phyloP scores from a whole-genome alignment of 2,797 vertebrate species.

The Steatocranus sp. region DNA sequence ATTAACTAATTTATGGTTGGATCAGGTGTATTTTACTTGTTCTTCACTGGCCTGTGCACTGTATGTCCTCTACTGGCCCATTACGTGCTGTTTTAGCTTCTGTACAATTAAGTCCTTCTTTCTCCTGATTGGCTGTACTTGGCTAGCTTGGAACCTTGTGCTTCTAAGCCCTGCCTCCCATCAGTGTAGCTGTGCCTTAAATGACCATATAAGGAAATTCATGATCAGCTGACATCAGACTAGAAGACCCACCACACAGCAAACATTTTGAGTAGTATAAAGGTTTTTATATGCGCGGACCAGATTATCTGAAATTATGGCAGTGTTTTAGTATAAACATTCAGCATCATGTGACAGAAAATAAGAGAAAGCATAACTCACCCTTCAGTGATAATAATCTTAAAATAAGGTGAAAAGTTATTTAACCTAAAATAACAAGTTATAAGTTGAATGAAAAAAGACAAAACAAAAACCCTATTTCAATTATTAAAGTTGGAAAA shows the following conservation, averaged over 20 bases:
- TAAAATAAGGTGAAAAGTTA: background rate
- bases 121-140: background rate
- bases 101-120: background rate
- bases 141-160: background rate
- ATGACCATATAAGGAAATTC: background rate
- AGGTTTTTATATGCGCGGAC: background rate
- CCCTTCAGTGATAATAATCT: background rate
- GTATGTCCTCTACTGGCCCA: background rate
- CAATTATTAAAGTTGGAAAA: background rate
- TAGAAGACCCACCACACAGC: background rate
- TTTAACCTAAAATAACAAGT: background rate
- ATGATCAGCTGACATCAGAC: background rate
- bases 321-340: background rate
- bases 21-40: background rate
- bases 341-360: background rate
- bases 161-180: background rate
- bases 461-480: background rate
- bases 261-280: background rate
- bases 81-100: background rate
- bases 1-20: background rate
- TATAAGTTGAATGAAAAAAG: background rate
- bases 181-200: background rate
- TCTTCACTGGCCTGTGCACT: background rate
- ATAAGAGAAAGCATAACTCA: background rate
- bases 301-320: background rate